A percentile compares a stretch with the other conserved stretches of the same genome.
Evolutionary conservation across 1,140 invertebrate species (phyloP).

Genomic region (Sitophilus oryzae): DNA sequence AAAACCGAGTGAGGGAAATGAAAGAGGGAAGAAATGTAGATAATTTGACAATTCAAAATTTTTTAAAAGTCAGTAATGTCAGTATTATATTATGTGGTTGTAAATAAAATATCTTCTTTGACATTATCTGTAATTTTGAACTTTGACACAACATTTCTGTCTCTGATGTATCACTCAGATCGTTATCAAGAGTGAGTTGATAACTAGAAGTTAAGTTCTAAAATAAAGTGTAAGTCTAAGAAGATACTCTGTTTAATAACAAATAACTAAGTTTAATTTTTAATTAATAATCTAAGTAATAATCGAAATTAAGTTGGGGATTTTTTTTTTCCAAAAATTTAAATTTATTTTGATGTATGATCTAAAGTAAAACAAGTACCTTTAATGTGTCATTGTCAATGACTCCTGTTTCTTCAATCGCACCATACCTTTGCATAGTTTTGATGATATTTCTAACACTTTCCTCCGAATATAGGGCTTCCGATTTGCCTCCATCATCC

Average conservation of each 20-base stretch:
- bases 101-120: too few relatives aligned
- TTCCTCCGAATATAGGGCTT: conserved; percentile 53
- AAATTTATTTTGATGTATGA: neutral
- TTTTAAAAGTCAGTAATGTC: too few relatives aligned
- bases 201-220: neutral
- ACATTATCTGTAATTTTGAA: too few relatives aligned
- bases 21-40: too few relatives aligned
- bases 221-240: neutral
- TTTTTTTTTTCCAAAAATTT: too few relatives aligned
- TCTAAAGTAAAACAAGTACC: conserved; percentile 36
- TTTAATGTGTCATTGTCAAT: conserved; percentile 56
- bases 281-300: neutral
- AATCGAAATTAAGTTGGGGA: neutral
- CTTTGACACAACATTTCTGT: too few relatives aligned
- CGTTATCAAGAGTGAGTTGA: neutral
- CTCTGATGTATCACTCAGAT: too few relatives aligned
- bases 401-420: conserved; percentile 56
- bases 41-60: too few relatives aligned
- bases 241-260: neutral
- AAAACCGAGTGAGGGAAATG: too few relatives aligned
- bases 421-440: conserved; percentile 61
- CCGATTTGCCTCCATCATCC: conserved; percentile 44
- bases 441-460: conserved; percentile 55
- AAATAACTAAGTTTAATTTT: neutral
- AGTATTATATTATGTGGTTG: too few relatives aligned